These are phyloP conservation scores for Chinchilla lanigera DNA, from an alignment of 2,113 vertebrate genomes.

Conservation along the genomic window DNA sequence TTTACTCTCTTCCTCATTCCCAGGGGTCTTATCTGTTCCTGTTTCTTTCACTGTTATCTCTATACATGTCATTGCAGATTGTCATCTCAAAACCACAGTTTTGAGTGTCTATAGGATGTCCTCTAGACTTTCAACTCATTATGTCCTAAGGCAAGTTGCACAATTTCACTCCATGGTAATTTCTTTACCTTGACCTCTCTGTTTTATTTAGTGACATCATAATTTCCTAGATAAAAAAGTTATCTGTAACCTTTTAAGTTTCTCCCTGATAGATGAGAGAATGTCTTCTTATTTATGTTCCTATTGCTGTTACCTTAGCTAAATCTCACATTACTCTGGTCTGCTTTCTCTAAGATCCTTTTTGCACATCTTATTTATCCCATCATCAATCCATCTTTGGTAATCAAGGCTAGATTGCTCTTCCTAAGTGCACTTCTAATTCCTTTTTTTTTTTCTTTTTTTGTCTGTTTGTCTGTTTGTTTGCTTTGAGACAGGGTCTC, in stretches of 20 bases:
- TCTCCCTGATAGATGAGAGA: background rate
- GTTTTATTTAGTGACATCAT: background rate
- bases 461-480: no score
- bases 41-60: conserved; percentile 21
- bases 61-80: background rate
- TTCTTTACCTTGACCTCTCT: background rate
- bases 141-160: background rate
- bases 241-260: background rate
- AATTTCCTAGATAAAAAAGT: background rate
- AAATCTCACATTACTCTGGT: background rate
- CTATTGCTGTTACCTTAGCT: background rate
- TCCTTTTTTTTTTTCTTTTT: no score
- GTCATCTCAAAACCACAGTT: background rate
- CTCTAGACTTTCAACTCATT: background rate
- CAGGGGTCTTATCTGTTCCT: background rate
- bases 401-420: background rate
- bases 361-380: background rate
- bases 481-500: no score
- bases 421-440: background rate
- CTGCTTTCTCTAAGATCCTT: background rate
- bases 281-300: background rate
- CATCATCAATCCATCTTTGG: background rate
- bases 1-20: background rate
- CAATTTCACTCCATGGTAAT: background rate
- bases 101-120: background rate